phyloP scores from a whole-genome alignment of 2,113 vertebrate species.

The Salvelinus namaycush region DNA sequence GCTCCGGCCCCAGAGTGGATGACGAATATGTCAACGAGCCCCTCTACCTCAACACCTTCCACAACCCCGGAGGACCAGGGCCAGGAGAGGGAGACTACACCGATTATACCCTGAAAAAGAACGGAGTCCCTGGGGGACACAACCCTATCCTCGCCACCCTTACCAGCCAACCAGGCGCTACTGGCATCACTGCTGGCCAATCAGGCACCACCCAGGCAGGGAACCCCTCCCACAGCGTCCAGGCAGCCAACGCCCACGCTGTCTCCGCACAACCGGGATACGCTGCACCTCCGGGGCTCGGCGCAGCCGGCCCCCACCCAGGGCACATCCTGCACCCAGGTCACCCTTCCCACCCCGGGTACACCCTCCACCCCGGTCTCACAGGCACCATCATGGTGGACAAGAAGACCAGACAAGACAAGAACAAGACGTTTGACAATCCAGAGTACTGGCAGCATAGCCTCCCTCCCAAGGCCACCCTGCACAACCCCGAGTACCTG shows the following conservation, averaged over 20 bases:
- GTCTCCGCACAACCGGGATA: slow-evolving; percentile 61
- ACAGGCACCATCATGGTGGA: slow-evolving; percentile 75
- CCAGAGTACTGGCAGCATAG: slow-evolving; percentile 99
- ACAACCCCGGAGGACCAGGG: slow-evolving; percentile 63
- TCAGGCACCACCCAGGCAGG: neutral
- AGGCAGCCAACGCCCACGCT: slow-evolving; percentile 54
- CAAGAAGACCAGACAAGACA: slow-evolving; percentile 80
- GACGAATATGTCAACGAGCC: slow-evolving; percentile 95
- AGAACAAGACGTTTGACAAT: slow-evolving; percentile 94
- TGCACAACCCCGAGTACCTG: slow-evolving; percentile 95
- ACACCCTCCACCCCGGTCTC: slow-evolving; percentile 70
- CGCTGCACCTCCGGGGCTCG: slow-evolving; percentile 55
- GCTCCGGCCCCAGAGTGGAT: slow-evolving; percentile 71
- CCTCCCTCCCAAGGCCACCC: slow-evolving; percentile 88
- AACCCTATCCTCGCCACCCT: slow-evolving; percentile 47
- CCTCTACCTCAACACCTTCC: slow-evolving; percentile 94
- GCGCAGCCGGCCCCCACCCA: slow-evolving; percentile 32
- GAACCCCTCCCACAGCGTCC: slow-evolving; percentile 38
- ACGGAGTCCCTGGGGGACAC: slow-evolving; percentile 60
- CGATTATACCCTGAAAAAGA: slow-evolving; percentile 81
- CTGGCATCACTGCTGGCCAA: neutral
- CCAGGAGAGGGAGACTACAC: slow-evolving; percentile 68
- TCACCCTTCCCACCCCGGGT: slow-evolving; percentile 71
- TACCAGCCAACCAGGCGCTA: no score
- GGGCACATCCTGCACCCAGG: slow-evolving; percentile 68